Percentiles rank a stretch among this genome's conserved stretches.
These are phyloP conservation scores for Setipinna tenuifilis DNA, from an alignment of 2,797 vertebrate species.

Conservation along the genomic window DNA sequence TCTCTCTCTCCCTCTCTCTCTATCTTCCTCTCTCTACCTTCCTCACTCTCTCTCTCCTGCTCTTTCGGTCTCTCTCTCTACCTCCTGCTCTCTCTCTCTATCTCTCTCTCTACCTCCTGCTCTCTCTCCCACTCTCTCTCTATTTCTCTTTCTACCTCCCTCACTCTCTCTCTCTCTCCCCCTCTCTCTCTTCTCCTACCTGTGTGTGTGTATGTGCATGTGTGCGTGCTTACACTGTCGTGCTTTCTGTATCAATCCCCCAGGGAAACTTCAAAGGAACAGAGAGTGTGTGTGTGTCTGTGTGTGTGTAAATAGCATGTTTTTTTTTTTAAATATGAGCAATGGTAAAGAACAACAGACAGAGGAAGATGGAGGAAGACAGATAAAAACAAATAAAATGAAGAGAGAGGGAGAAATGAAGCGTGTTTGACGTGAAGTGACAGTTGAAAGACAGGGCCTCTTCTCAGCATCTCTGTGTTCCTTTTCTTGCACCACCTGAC, in stretches of 20 bases:
- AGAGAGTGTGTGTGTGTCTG: neutral
- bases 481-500: neutral
- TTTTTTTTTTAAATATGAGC: neutral
- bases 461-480: neutral
- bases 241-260: no score
- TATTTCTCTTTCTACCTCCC: neutral
- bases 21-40: neutral
- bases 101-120: no score
- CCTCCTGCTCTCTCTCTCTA: neutral
- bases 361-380: neutral
- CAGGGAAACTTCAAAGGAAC: no score
- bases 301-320: neutral
- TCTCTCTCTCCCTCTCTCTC: neutral
- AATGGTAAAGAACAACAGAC: neutral
- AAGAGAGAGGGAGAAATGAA: neutral
- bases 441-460: neutral
- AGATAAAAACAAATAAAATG: neutral
- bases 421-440: neutral
- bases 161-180: neutral
- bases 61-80: neutral
- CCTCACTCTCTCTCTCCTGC: neutral
- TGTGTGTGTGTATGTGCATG: neutral
- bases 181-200: neutral
- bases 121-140: neutral
- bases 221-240: neutral